Percentiles rank a stretch among this genome's conserved stretches.
Evolutionary conservation across 2,797 vertebrate species (phyloP).

Genomic region (Eulemur coronatus): DNA sequence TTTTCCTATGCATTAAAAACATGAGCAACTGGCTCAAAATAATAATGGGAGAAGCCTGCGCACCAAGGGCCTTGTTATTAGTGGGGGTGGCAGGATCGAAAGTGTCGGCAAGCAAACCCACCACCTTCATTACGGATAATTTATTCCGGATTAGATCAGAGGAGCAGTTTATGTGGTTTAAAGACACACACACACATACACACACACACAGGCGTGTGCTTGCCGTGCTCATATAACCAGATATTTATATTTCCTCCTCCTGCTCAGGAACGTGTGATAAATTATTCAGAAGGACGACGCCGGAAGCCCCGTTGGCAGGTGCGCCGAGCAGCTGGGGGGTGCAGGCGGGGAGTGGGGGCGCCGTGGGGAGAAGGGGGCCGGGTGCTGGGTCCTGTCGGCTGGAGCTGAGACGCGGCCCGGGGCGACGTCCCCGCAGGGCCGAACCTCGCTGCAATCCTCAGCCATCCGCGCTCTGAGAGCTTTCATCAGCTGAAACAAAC

Average conservation of each 20-base stretch:
- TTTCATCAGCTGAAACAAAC: no score
- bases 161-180: conserved; percentile 67
- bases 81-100: conserved; percentile 37
- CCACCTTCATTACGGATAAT: conserved; percentile 62
- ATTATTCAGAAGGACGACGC: conserved; percentile 72
- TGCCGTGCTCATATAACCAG: accelerated
- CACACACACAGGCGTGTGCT: accelerated
- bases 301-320: conserved; percentile 11
- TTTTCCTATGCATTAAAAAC: conserved; percentile 24
- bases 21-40: conserved; percentile 38
- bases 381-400: neutral
- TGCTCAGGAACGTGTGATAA: conserved; percentile 49
- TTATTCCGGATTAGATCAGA: conserved; percentile 75
- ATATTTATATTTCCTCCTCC: conserved; percentile 51
- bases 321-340: neutral
- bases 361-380: accelerated
- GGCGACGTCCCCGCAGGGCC: neutral
- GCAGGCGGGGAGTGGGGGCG: neutral
- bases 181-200: no score
- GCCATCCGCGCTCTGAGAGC: accelerated
- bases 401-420: accelerated
- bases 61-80: neutral
- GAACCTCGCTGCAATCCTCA: neutral
- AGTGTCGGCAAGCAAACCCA: conserved; percentile 49
- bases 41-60: conserved; percentile 10